Evolutionary conservation across 2,888 invertebrate species (phyloP), one percentile per base, ranked within the genome.

Genomic region (Tetranychus truncatus): DNA sequence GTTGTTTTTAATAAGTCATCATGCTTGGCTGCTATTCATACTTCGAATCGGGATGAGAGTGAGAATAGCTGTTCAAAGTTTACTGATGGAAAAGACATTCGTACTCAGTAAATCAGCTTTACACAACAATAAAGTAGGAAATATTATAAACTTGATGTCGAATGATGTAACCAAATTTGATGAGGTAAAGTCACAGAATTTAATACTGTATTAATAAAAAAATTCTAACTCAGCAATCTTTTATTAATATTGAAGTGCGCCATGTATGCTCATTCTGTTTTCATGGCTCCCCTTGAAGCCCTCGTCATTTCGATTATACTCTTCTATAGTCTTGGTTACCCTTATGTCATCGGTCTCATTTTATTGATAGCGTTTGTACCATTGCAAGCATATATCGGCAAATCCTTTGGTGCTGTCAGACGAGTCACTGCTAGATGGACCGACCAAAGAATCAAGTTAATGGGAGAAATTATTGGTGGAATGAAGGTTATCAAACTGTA

Each of bases 401-500:
- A 34, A 69, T 11, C 45, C 4, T 75, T 74, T 44, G 72, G 67
- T 9, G 74, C 45, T 21, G 67, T 74, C 34, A 44, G 73, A 78
- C 86, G 88, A 82, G 88, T 88, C 81, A 92, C 92, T 0, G 95
- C 95, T 0, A 84, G 86, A 78, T 87, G 89, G 81, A 94, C 95
- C 0, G 96, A 96, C 83, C 89, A 90, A 80, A 86, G 96, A 78
- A 91, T 96, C 69, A 87, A 92, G 74, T 86, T 95, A 73, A 96
- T 96, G 93, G 92, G 91, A 81, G 96, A 97, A 86, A 89, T 96
- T 79, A 89, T 96, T 78, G 87, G 88, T 76, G 95, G 95, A 73
- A 93, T 97, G 84, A 89, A 93, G 84, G 92, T 95, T 2, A 91
- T 95, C 78, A 95, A 95, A 85, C 94, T 95, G 93, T 69, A 95